These are phyloP conservation scores for Glyptemys insculpta DNA, from an alignment of 2,797 vertebrate species.

Conservation along the genomic window DNA sequence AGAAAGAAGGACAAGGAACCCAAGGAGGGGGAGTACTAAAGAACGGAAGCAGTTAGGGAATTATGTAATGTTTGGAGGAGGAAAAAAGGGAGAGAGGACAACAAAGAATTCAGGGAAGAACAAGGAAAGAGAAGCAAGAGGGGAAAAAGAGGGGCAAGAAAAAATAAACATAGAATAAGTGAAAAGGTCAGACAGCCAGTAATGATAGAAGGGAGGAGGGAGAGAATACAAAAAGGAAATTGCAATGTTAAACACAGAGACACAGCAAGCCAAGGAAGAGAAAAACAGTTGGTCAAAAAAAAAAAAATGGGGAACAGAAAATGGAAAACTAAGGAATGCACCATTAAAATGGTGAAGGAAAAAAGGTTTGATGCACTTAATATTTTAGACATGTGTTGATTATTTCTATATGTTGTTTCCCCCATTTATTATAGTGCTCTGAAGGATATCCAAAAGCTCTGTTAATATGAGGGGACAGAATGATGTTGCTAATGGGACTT, in stretches of 20 bases:
- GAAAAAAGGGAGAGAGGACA: neutral
- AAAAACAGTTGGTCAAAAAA: neutral
- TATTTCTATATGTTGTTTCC: neutral
- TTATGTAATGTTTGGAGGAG: neutral
- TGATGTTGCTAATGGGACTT: neutral
- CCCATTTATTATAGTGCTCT: neutral
- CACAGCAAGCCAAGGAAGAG: neutral
- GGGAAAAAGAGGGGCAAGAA: neutral
- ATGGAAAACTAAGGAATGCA: neutral
- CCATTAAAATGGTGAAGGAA: neutral
- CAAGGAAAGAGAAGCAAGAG: neutral
- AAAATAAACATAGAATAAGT: neutral
- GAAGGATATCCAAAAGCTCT: neutral
- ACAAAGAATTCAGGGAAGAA: neutral
- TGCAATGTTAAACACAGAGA: neutral
- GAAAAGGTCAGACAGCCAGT: neutral
- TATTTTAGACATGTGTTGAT: slow-evolving; percentile 5
- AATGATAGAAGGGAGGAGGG: neutral
- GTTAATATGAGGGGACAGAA: neutral
- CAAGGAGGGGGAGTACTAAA: neutral
- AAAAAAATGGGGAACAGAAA: neutral
- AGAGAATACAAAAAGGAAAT: neutral
- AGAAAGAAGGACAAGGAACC: neutral
- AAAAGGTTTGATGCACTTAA: neutral
- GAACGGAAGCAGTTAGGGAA: neutral